Conservation (phyloP, 2,797 vertebrate genomes). For the Mionectes olivaceus region DNA sequence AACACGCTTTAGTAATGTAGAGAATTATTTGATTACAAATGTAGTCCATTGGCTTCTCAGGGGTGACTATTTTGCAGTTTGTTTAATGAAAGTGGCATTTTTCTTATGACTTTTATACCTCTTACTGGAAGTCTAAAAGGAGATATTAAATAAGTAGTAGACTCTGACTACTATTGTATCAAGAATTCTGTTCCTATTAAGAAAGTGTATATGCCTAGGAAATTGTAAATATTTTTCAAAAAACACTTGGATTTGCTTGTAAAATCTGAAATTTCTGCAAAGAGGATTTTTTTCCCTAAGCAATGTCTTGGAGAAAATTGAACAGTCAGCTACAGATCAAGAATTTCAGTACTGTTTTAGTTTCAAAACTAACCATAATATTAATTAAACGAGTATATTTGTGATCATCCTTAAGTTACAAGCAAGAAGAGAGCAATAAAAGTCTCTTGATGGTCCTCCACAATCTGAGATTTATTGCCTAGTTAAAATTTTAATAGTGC, state of each 20-base stretch:
- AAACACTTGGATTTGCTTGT: slow-evolving; percentile 41
- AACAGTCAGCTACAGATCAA: slow-evolving; percentile 20
- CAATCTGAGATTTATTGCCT: slow-evolving; percentile 75
- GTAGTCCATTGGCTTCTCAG: background rate
- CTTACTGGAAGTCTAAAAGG: slow-evolving; percentile 12
- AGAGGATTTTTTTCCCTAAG: slow-evolving; percentile 16
- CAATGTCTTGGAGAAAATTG: slow-evolving; percentile 23
- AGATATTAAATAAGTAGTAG: background rate
- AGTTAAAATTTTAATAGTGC: slow-evolving; percentile 78
- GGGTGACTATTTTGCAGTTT: slow-evolving; percentile 38
- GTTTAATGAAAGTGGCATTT: slow-evolving; percentile 41
- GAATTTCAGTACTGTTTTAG: background rate
- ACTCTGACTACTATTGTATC: background rate
- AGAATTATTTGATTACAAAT: background rate
- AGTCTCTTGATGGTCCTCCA: slow-evolving; percentile 59
- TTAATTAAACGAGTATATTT: slow-evolving; percentile 62
- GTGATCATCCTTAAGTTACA: slow-evolving; percentile 67
- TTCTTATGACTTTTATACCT: slow-evolving; percentile 48
- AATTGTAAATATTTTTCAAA: slow-evolving; percentile 17
- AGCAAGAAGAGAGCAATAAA: slow-evolving; percentile 68
- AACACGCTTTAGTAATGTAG: background rate
- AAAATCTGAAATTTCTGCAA: slow-evolving; percentile 46
- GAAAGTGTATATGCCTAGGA: background rate
- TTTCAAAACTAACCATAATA: slow-evolving; percentile 38
- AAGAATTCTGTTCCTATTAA: background rate